These are phyloP conservation scores for Entomobrya proxima DNA, from an alignment of 2,888 invertebrate genomes.

Conservation along the genomic window DNA sequence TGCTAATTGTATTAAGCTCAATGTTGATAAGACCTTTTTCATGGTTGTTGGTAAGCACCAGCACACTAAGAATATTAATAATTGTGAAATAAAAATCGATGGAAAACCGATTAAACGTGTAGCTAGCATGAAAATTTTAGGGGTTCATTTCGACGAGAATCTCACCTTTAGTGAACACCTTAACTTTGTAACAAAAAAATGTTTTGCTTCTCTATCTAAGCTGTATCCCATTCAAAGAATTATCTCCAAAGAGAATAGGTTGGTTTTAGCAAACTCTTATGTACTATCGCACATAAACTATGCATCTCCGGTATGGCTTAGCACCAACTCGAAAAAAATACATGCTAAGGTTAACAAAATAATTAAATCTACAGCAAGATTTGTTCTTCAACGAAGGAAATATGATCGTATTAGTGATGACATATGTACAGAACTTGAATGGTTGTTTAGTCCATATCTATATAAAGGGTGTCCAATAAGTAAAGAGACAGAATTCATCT, in stretches of 20 bases:
- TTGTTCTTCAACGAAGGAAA: too few species aligned
- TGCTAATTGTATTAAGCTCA: constrained; percentile 33
- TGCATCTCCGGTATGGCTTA: not conserved
- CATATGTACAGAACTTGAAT: too few species aligned
- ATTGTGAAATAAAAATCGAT: not conserved
- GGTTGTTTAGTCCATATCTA: too few species aligned
- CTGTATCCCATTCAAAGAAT: not conserved
- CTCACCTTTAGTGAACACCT: constrained; percentile 15
- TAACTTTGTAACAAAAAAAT: not conserved
- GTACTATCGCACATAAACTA: not conserved
- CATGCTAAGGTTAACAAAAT: not conserved
- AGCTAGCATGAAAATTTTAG: constrained; percentile 1
- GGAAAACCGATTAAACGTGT: not conserved
- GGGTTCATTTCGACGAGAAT: constrained; percentile 18
- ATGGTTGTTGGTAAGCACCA: constrained; percentile 31
- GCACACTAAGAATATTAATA: not conserved
- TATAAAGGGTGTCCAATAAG: too few species aligned
- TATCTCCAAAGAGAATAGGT: not conserved
- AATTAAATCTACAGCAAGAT: too few species aligned
- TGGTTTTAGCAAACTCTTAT: not conserved
- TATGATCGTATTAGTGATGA: too few species aligned
- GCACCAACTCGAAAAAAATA: not conserved
- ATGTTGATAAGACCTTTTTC: constrained; percentile 45
- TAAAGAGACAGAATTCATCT: too few species aligned
- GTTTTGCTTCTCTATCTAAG: not conserved